Percentiles rank a stretch among this genome's conserved stretches.
Evolutionary conservation across 2,888 invertebrate genomes (phyloP).

Genomic region (Chromoteleia sp.): DNA sequence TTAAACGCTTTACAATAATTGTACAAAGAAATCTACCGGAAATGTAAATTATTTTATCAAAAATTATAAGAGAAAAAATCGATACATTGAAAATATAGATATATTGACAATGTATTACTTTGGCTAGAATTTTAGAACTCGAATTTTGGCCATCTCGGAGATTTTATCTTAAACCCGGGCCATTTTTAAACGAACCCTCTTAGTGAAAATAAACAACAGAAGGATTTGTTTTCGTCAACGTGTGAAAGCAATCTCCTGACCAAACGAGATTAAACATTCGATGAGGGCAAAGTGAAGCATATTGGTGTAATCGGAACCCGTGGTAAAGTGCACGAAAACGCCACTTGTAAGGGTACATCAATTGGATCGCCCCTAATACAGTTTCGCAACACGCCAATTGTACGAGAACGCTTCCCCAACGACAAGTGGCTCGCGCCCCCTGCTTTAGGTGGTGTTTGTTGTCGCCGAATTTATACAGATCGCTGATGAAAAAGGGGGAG

Average conservation of each 20-base stretch:
- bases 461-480: constrained; percentile 52
- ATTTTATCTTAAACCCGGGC: too few species aligned
- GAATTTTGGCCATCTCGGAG: too few species aligned
- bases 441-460: constrained; percentile 42
- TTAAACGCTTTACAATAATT: too few species aligned
- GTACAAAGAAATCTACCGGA: too few species aligned
- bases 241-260: constrained; percentile 43
- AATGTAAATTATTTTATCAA: too few species aligned
- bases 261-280: constrained; percentile 36
- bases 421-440: constrained; percentile 72
- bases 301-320: constrained; percentile 65
- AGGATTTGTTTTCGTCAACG: constrained; percentile 36
- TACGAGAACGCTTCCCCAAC: constrained; percentile 54
- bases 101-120: too few species aligned
- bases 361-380: constrained; percentile 70
- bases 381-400: constrained; percentile 81
- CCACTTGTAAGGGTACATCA: constrained; percentile 62
- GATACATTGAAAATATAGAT: too few species aligned
- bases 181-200: constrained; percentile 9
- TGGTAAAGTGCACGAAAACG: constrained; percentile 56
- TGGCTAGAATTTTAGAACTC: too few species aligned
- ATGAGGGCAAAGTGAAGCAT: constrained; percentile 51
- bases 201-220: constrained; percentile 3
- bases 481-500: constrained; percentile 61
- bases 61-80: too few species aligned